Evolutionary conservation across 2,113 vertebrate genomes (phyloP).

Genomic region (Microtus ochrogaster): DNA sequence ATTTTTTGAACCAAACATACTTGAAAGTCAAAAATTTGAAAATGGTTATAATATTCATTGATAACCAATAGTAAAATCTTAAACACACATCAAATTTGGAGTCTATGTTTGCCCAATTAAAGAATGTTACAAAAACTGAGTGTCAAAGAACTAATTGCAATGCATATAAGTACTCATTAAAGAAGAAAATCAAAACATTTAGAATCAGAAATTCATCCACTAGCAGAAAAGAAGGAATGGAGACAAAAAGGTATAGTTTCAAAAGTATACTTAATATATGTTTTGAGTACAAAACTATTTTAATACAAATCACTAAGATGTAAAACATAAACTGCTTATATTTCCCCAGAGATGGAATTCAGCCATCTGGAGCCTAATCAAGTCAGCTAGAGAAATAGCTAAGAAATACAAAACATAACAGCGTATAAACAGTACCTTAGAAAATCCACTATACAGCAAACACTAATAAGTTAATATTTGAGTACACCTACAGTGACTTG

Average conservation of each 20-base stretch:
- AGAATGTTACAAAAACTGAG: conserved; percentile 1
- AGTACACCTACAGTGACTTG: not conserved
- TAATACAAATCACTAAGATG: conserved; percentile 39
- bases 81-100: conserved; percentile 12
- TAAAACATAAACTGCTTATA: not conserved
- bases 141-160: not conserved
- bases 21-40: conserved; percentile 49
- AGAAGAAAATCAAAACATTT: conserved; percentile 31
- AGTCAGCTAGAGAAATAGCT: conserved; percentile 15
- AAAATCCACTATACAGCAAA: not conserved
- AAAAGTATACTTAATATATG: conserved; percentile 6
- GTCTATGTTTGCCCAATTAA: conserved; percentile 31
- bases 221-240: not conserved
- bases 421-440: not conserved
- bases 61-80: not conserved
- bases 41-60: not conserved
- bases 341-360: not conserved
- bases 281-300: not conserved
- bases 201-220: conserved; percentile 32
- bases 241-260: not conserved
- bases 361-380: conserved; percentile 7
- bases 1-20: not conserved
- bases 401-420: conserved; percentile 25
- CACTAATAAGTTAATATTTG: not conserved
- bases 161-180: conserved; percentile 24